These are phyloP conservation scores for Noturus placidus DNA, from an alignment of 2,113 vertebrate species.

Conservation along the genomic window DNA sequence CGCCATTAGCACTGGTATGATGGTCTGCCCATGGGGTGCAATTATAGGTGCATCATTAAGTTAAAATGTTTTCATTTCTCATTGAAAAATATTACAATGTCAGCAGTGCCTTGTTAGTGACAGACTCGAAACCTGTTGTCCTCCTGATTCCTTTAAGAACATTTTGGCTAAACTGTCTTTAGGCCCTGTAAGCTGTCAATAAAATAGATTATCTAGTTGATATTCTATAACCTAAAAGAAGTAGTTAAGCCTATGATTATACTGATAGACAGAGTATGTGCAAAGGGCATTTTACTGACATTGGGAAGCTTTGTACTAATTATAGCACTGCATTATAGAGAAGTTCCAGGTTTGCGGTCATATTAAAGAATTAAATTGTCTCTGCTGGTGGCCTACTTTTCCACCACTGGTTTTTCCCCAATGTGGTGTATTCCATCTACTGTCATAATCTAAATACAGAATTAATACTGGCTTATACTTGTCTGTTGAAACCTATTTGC, in stretches of 20 bases:
- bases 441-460: neutral
- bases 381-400: neutral
- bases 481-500: neutral
- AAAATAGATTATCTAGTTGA: neutral
- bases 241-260: neutral
- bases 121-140: neutral
- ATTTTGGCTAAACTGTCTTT: neutral
- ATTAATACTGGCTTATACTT: neutral
- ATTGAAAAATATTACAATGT: constrained; percentile 10
- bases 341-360: neutral
- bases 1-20: constrained; percentile 5
- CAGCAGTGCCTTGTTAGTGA: constrained; percentile 7
- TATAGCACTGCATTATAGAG: neutral
- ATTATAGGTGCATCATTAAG: constrained; percentile 3
- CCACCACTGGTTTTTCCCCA: neutral
- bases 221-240: neutral
- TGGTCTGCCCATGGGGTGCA: neutral
- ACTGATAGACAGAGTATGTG: neutral
- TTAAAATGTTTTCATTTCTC: neutral
- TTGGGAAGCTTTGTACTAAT: neutral
- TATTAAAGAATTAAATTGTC: neutral
- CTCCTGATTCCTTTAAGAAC: neutral
- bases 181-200: neutral
- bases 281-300: neutral
- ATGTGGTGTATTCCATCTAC: neutral